Base-by-base conservation (phyloP, 2,113 vertebrate species). In the Oreochromis tanganicae region DNA sequence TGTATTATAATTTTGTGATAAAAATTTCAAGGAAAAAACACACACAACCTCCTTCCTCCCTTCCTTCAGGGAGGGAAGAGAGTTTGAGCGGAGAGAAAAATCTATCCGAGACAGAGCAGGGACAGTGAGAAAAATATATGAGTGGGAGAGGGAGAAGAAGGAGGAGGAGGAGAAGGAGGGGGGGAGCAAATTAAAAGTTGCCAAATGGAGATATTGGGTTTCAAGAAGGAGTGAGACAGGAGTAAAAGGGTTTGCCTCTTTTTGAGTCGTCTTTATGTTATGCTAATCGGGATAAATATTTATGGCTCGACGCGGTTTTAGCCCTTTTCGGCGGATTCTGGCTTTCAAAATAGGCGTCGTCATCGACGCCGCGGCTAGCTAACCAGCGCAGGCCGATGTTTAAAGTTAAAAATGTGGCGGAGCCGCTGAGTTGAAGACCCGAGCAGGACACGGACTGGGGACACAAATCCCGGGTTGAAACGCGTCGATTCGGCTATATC, bases 1-100 rank as follows among this genome's bases (percentile, higher is more conserved):
- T 99, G 98, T 98, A 98, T 99, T 98, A 98, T 99, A 99, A 99
- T 99, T 99, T 99, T 98, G 98, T 98, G 98, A 99, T 99, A 99
- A 99, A 99, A 99, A 98, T 99, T 99, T 99, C 98, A 98, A 98
- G 98, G 98, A 98, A 98, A 98, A 97, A 98, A 97, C 97, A 96
- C 97, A 97, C 97, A 97, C 97, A 97, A 95, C 96, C 97, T 98
- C 97, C 97, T 98, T 98, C 97, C 97, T 97, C 97, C 95, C 95
- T 96, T 96, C 96, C 98, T 98, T 97, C 97, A 96, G 98, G 98
- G 98, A 97, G 97, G 97, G 97, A 97, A 97, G 97, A 96, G 96
- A 96, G 97, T 96, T 95, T 97, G 97, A 96, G 97, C 93, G 96
- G 93, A 95, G 95, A 96, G 96, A 95, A 96, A 97, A 97, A 98